Conservation (phyloP, 2,113 vertebrate genomes). For the Gopherus flavomarginatus region DNA sequence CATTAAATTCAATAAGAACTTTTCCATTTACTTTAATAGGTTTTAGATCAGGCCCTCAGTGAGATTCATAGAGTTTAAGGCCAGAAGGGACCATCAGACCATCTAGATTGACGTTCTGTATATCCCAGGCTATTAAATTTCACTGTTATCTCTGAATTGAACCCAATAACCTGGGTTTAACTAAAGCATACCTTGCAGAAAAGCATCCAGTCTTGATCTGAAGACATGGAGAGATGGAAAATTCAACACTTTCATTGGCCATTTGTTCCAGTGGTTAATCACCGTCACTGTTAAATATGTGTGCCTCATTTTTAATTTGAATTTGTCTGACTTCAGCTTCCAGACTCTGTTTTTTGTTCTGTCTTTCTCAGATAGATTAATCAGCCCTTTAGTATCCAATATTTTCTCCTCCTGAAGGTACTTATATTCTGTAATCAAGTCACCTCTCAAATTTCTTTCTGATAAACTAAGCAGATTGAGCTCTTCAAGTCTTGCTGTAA, state of each 20-base stretch:
- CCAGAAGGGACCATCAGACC: not conserved
- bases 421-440: not conserved
- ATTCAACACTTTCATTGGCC: not conserved
- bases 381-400: not conserved
- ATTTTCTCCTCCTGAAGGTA: not conserved
- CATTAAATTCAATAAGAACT: not conserved
- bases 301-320: not conserved
- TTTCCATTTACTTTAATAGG: not conserved
- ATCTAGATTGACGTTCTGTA: not conserved
- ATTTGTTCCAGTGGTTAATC: not conserved
- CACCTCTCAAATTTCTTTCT: not conserved
- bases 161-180: not conserved
- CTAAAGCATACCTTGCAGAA: not conserved
- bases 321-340: not conserved
- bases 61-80: not conserved
- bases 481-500: not conserved
- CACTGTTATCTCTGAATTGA: not conserved
- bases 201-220: not conserved
- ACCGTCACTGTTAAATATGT: not conserved
- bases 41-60: not conserved
- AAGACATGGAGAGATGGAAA: not conserved
- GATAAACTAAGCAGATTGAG: not conserved
- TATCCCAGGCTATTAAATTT: not conserved
- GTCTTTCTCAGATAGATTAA: not conserved
- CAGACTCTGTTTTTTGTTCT: not conserved